Base-by-base conservation (phyloP, 2,888 invertebrate genomes). In the Rhagium mordax region DNA sequence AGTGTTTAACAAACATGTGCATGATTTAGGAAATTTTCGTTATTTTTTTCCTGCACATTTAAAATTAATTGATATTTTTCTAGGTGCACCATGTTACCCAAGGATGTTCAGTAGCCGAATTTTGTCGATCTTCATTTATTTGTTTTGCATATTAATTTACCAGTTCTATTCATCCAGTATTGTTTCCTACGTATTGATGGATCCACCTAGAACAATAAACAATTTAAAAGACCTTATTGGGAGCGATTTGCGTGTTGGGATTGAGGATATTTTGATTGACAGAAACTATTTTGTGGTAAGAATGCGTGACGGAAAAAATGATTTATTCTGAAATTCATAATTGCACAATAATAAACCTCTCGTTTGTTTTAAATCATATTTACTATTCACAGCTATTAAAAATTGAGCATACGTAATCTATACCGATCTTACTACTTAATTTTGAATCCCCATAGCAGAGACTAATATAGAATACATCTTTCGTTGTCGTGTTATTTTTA, bases 111-210 rank as follows among this genome's bases (percentile, higher is more conserved):
- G 84, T 71, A 82, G 82, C 55, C 76, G 85, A 18, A 85, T 85
- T 16, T 66, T 84, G n/a, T 80, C 83, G 10, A 59, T 86, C 16
- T 84, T 81, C 67, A 76, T 84, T 57, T 83, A 84, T 29, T 67
- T 92, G 0, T 92, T 92, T 83, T 89, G 92, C 0, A 88, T 93
- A 74, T 89, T 91, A 16, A 86, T 93, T 55, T 93, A 92, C 84
- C 93, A 93, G 82, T 93, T 92, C 84, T 94, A 93, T 84, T 93
- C 93, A 53, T 93, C 92, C 0, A 91, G 91, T 60, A 91, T 94
- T 60, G 93, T 93, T 0, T 93, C 93, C 0, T 91, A 92, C 0
- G 83, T 93, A 70, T 85, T 94, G 41, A 89, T 91, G 83, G 91
- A 92, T 70, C 89, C 91, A 13, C 91, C 92, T 0, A 91, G 90